Evolutionary conservation across 1,140 invertebrate genomes (phyloP).

Genomic region (Orius insidiosus): DNA sequence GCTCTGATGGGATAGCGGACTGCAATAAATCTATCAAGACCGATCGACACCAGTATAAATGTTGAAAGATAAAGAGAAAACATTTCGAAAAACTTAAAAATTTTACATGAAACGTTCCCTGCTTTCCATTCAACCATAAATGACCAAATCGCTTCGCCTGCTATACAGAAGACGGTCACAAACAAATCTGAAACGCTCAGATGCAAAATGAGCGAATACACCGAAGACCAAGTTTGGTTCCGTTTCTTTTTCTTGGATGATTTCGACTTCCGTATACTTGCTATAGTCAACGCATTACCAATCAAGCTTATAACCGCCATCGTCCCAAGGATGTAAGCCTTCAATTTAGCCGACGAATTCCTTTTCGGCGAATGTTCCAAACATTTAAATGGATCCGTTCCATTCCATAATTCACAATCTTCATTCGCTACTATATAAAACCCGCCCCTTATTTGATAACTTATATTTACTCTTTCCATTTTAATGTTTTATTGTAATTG

Average conservation of each 20-base stretch:
- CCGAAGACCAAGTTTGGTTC: constrained; percentile 41
- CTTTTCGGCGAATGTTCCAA: constrained; percentile 43
- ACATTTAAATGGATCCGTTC: constrained; percentile 22
- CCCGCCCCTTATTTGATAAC: no score
- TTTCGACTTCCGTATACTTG: constrained; percentile 36
- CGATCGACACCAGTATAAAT: constrained; percentile 52
- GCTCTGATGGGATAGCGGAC: constrained; percentile 64
- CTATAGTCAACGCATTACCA: constrained; percentile 55
- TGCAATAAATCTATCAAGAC: constrained; percentile 60
- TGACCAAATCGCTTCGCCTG: constrained; percentile 59
- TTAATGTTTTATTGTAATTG: no score
- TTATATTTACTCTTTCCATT: no score
- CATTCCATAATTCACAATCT: no score
- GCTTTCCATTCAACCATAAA: constrained; percentile 64
- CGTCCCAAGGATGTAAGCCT: constrained; percentile 40
- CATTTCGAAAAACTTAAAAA: constrained; percentile 67
- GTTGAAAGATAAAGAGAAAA: constrained; percentile 69
- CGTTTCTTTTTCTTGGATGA: constrained; percentile 14
- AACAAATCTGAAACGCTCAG: constrained; percentile 54
- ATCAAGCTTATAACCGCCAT: constrained; percentile 53
- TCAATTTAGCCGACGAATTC: constrained; percentile 35
- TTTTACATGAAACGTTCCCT: constrained; percentile 54
- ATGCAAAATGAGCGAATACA: constrained; percentile 61
- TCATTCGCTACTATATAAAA: no score
- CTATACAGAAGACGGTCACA: constrained; percentile 62